Percentiles rank a stretch among this genome's conserved stretches.
Conservation (phyloP, 2,113 vertebrate genomes). For the Apaloderma vittatum region DNA sequence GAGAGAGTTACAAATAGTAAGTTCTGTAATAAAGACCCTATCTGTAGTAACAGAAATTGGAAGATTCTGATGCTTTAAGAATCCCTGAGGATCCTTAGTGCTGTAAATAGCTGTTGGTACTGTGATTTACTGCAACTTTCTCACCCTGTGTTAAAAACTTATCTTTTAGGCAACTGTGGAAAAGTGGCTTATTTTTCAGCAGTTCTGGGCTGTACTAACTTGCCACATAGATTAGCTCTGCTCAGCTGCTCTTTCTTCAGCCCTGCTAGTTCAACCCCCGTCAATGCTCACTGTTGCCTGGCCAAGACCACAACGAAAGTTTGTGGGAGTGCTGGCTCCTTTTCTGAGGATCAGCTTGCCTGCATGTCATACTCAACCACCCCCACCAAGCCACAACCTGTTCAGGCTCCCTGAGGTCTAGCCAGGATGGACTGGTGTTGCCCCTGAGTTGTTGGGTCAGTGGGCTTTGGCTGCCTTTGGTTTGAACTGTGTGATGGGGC, state of each 20-base stretch:
- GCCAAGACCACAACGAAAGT: background rate
- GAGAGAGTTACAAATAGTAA: background rate
- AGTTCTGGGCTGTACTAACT: background rate
- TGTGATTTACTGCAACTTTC: background rate
- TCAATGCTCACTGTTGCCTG: background rate
- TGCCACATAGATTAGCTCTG: rapidly evolving
- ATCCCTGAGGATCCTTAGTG: background rate
- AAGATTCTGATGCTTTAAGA: background rate
- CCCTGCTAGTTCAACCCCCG: background rate
- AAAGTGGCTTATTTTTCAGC: background rate
- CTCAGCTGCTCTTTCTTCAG: background rate
- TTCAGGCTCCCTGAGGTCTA: background rate
- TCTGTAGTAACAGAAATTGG: background rate
- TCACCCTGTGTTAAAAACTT: background rate
- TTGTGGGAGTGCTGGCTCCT: background rate
- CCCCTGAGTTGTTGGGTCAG: rapidly evolving
- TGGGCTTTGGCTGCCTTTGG: rapidly evolving
- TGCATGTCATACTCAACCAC: background rate
- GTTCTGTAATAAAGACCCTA: background rate
- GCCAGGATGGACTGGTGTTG: rapidly evolving
- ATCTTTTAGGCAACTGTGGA: background rate
- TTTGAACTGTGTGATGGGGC: background rate
- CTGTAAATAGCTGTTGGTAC: background rate
- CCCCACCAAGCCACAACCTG: background rate
- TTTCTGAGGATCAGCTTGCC: background rate